Conservation (phyloP, 1,140 invertebrate genomes). For the Daktulosphaira vitifoliae region DNA sequence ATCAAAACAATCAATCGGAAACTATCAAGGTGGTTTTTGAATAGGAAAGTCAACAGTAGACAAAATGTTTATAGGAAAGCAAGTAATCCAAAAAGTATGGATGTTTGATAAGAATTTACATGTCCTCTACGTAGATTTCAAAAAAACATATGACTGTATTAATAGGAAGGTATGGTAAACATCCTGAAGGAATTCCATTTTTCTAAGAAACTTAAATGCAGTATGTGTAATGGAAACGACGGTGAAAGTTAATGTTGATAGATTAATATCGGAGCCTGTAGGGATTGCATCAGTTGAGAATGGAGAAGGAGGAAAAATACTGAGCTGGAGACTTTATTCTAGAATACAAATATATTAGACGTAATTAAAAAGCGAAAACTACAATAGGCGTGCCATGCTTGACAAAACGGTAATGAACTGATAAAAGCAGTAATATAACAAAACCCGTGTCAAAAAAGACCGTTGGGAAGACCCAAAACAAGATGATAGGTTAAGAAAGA, state of each 20-base stretch:
- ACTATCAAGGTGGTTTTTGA: not conserved
- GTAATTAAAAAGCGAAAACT: too few species aligned
- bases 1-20: not conserved
- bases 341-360: too few species aligned
- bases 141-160: slow-evolving; percentile 14
- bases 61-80: slow-evolving; percentile 4
- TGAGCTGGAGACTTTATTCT: too few species aligned
- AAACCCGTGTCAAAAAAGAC: too few species aligned
- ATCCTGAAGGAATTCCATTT: slow-evolving; percentile 13
- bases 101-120: not conserved
- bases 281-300: too few species aligned
- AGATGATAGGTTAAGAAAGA: too few species aligned
- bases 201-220: not conserved
- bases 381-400: too few species aligned
- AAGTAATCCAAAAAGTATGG: slow-evolving; percentile 2
- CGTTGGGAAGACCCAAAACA: too few species aligned
- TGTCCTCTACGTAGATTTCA: slow-evolving; percentile 4
- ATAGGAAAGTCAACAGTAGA: slow-evolving; percentile 3
- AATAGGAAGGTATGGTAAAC: not conserved
- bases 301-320: too few species aligned
- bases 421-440: too few species aligned
- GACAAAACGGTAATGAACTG: too few species aligned
- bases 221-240: slow-evolving; percentile 5
- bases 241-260: not conserved
- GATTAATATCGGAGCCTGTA: not conserved